Evolutionary conservation across 2,113 vertebrate genomes (phyloP), one percentile per base, ranked within the genome.

Genomic region (Burhinus oedicnemus): DNA sequence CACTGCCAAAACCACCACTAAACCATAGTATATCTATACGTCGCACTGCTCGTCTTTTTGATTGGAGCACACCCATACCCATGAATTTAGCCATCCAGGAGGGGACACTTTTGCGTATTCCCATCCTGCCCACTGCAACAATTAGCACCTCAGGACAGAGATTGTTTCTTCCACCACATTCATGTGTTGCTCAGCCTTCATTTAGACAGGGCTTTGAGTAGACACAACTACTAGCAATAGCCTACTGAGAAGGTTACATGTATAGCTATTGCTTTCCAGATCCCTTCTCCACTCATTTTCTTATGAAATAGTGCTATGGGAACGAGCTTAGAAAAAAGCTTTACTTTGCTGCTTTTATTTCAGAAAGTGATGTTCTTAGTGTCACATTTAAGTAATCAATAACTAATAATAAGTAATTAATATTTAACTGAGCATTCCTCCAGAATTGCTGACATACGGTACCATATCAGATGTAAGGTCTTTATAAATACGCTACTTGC

Each of bases 11-110:
- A 49, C 21, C 47, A 49, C 47, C 21, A 22, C 47, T 49, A 49
- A 49, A 49, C 47, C 32, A 27, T 64, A 26, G 6, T 5, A 3
- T 5, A 22, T 5, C 38, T 47, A 0, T 26, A 45, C 0, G 36
- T n/a, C 34, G 13, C 10, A 6, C 22, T 49, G 11, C n/a, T 85
- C 26, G 30, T 54, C 7, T 0, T 60, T 38, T 8, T 19, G 22
- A 29, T 68, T 8, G 11, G 29, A 4, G 4, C 36, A 11, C 1
- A 5, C 36, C 34, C 23, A 6, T 6, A n/a, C 22, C 60, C 47
- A 25, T 5, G 9, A 34, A 42, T 42, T 32, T 7, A 65, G 15
- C 36, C 65, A 40, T 5, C 40, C 62, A 40, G 20, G 76, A 77
- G 17, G 5, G 23, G 8, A 21, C 14, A 11, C 22, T 18, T 38